Conservation (phyloP, 2,113 vertebrate species). For the Cranoglanis bouderius region DNA sequence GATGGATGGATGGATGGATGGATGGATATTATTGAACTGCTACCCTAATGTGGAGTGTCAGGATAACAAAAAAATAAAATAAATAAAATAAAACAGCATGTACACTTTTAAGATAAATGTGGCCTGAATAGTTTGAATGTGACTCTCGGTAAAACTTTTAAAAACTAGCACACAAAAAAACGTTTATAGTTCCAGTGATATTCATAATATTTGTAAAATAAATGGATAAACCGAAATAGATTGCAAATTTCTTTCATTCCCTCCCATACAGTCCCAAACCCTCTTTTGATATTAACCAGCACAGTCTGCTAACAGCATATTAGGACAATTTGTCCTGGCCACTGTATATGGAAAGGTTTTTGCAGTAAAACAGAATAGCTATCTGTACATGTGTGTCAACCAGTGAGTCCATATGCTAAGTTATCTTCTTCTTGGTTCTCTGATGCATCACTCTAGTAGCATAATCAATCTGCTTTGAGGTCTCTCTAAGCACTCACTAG, state of each 20-base stretch:
- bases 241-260: not conserved
- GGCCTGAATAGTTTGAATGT: not conserved
- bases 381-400: not conserved
- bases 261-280: not conserved
- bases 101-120: not conserved
- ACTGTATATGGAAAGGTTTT: not conserved
- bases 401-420: constrained; percentile 60
- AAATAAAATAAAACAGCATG: not conserved
- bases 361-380: not conserved
- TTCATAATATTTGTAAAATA: not conserved
- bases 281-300: not conserved
- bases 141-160: not conserved
- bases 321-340: not conserved
- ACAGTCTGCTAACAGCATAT: not conserved
- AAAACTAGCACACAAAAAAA: not conserved
- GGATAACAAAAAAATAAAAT: not conserved
- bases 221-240: not conserved
- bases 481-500: constrained; percentile 72
- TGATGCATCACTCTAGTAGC: constrained; percentile 70
- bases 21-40: too few species aligned
- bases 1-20: too few species aligned
- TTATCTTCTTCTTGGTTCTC: constrained; percentile 60
- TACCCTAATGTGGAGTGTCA: not conserved
- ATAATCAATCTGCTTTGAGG: constrained; percentile 71
- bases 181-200: not conserved